A percentile compares a stretch with the other conserved stretches of the same genome.
Conservation (phyloP, 2,888 invertebrate species). For the Phrixothrix hirtus region DNA sequence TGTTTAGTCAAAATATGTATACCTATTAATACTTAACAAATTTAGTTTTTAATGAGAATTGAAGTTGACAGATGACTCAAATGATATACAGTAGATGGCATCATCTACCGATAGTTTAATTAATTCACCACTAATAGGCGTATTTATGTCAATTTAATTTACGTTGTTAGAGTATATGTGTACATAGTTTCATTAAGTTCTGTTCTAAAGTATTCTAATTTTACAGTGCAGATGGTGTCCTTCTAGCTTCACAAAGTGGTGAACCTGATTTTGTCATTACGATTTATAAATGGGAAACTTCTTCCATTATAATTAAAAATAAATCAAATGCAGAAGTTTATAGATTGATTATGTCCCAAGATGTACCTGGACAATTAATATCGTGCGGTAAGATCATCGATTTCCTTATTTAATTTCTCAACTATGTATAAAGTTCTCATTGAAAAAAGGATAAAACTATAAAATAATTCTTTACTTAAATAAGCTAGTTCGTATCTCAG, state of each 20-base stretch:
- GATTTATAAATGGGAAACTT: background rate
- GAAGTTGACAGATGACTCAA: conserved; percentile 1
- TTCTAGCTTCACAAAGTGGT: background rate
- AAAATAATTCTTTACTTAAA: no score
- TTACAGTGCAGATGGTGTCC: background rate
- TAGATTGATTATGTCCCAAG: background rate
- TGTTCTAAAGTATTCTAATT: background rate
- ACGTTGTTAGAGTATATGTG: no score
- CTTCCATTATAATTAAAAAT: background rate
- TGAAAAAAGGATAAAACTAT: no score
- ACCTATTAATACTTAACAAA: conserved; percentile 19
- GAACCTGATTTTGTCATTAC: background rate
- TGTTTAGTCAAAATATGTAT: conserved; percentile 2
- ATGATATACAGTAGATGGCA: background rate
- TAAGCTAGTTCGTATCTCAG: no score
- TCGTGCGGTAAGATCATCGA: background rate
- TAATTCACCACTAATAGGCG: no score
- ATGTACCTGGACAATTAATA: background rate
- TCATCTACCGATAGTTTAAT: background rate
- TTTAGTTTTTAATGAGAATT: background rate
- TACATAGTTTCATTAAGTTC: background rate
- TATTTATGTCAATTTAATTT: no score
- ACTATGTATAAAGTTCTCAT: background rate
- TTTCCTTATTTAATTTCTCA: background rate
- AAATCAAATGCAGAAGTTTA: background rate